phyloP scores from a whole-genome alignment of 2,797 vertebrate genomes.

The Eulemur mongoz region DNA sequence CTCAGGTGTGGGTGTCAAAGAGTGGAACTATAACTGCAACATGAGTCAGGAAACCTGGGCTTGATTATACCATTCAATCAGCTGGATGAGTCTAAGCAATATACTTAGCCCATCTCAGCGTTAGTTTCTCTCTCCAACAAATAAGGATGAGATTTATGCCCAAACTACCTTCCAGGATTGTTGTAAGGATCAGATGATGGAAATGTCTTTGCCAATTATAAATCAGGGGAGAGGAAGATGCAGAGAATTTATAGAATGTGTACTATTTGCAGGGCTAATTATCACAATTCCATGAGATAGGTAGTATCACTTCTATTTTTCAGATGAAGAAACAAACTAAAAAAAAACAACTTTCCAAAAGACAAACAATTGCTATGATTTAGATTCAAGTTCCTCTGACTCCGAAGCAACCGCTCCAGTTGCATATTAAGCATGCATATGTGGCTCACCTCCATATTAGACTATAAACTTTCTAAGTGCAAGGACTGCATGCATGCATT shows the following conservation, averaged over 20 bases:
- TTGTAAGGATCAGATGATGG: background rate
- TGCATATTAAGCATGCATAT: background rate
- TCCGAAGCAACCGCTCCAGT: background rate
- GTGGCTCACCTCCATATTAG: background rate
- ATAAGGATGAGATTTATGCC: background rate
- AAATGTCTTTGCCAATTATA: background rate
- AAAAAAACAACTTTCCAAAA: background rate
- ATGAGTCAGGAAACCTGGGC: background rate
- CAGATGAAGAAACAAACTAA: background rate
- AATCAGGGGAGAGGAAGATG: background rate
- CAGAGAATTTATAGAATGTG: background rate
- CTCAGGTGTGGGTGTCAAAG: background rate
- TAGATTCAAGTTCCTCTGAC: background rate
- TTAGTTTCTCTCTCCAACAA: background rate
- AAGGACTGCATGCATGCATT: accelerated
- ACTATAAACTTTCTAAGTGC: background rate
- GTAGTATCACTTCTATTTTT: background rate
- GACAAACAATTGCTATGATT: background rate
- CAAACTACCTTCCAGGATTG: background rate
- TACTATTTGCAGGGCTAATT: background rate
- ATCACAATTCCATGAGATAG: background rate
- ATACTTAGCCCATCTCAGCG: background rate
- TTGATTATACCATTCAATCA: background rate
- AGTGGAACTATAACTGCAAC: background rate
- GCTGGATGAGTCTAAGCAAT: background rate